Base-by-base conservation (phyloP, 2,797 vertebrate species). In the Lemur catta region DNA sequence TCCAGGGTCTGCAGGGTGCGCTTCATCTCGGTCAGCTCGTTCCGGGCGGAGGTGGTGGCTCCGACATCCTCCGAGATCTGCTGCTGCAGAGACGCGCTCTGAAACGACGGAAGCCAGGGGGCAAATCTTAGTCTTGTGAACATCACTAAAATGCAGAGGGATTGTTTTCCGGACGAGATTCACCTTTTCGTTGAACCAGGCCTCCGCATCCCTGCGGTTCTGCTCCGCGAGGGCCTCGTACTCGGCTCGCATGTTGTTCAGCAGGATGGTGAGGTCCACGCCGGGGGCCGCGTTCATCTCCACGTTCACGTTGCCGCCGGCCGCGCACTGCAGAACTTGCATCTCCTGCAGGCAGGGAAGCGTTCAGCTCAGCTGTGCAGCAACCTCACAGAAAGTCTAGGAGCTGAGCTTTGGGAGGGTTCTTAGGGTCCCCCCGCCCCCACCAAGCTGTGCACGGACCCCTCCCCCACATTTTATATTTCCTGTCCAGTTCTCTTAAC, bases 221-320 rank as follows among this genome's bases (percentile, higher is more conserved):
- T 99, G 99, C 4, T 99, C 98, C 0, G 98, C 99, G 93, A 99
- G 98, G 79, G 81, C 20, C 85, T 99, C 99, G 0, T 99, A 99
- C 97, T 99, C 99, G 0, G 98, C 46, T 5, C 99, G 98, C 97
- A 99, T 99, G 30, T 99, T 99, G 0, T 99, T 99, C 98, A 99
- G 67, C 82, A 99, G 63, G 88, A 98, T 99, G 48, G 98, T 99
- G 94, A 99, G 99, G 97, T 99, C 99, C 89, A 98, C 98, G 14
- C 99, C 99, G 8, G 99, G 99, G 26, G 99, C 98, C 0, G 99
- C 99, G 24, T 99, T 99, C 91, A 99, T 99, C 98, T 99, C 99
- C 96, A 99, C 99, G 0, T 99, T 99, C 97, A 99, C 98, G 17
- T 98, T 95, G n/a, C 98, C 98, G 0, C 98, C 95, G 0, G 97